phyloP scores from a whole-genome alignment of 2,888 invertebrate species.

The Parthenolecanium corni region DNA sequence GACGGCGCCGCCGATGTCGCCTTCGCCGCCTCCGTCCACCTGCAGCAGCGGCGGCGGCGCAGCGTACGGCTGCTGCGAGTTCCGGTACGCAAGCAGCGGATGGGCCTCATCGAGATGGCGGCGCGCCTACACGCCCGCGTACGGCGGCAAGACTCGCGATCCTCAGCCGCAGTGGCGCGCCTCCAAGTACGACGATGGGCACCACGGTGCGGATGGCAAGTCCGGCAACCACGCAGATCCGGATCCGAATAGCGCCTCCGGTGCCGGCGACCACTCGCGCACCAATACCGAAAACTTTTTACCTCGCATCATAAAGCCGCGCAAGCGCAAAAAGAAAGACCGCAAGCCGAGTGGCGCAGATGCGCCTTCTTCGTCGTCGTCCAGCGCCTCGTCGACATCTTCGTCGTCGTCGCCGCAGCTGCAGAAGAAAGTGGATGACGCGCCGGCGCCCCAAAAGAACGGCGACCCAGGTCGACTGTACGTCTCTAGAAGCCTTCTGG shows the following conservation, averaged over 20 bases:
- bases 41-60: no score
- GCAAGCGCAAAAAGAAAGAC: constrained; percentile 82
- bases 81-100: no score
- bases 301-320: constrained; percentile 77
- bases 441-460: not conserved
- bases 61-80: no score
- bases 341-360: constrained; percentile 48
- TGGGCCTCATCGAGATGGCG: no score
- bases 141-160: no score
- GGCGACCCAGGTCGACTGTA: not conserved
- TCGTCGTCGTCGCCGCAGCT: not conserved
- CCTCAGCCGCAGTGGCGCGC: no score
- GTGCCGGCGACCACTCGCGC: constrained; percentile 31
- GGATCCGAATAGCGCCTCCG: constrained; percentile 6
- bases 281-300: constrained; percentile 52
- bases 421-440: not conserved
- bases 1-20: no score
- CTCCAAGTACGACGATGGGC: constrained; percentile 36
- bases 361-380: constrained; percentile 19
- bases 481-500: not conserved
- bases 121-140: no score
- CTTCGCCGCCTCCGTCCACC: no score
- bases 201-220: constrained; percentile 33
- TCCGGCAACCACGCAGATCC: not conserved
- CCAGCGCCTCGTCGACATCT: not conserved